Evolutionary conservation across 2,113 vertebrate genomes (phyloP), one percentile per base, ranked within the genome.

Genomic region (Chaetura pelagica): DNA sequence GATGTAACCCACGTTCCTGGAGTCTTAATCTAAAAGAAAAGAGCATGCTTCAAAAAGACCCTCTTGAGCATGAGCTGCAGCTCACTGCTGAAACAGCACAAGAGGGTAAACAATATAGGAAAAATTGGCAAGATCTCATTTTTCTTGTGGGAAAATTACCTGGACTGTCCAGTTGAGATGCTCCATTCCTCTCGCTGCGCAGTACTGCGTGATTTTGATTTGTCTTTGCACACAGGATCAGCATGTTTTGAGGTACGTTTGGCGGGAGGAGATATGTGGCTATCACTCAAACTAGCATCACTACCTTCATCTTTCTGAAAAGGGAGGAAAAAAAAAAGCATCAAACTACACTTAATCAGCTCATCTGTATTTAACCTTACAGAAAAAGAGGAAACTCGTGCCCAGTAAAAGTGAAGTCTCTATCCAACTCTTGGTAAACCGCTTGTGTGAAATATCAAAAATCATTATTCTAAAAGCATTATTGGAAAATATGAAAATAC

Each of bases 171-270:
- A 95, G 98, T 93, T 97, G 99, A 96, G 95, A 99, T 98, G 83
- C 97, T 98, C 99, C 99, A 99, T 98, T 98, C 98, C 97, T 99
- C 99, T 98, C 99, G 98, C 97, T 99, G 99, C 93, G 98, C 98
- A 98, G 98, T 98, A 95, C 97, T 98, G 97, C 99, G 98, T 54
- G 99, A 98, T 90, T 99, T 99, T 35, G 99, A 99, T 95, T 99
- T 99, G 97, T 99, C 99, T 95, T 99, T 99, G 95, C 99, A 99
- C 97, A 99, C 98, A 96, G 99, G 98, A 96, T 99, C 99, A 30
- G 99, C 97, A 97, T 99, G 98, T 95, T 99, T 98, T 95, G 99
- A 98, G 69, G 98, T 98, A 92, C 99, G 98, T 97, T 99, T 99
- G 74, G 99, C 98, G 10, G 99, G 99, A 57, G 99, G 99, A 93